phyloP scores from a whole-genome alignment of 2,113 vertebrate genomes.

The Monarcha castaneiventris region DNA sequence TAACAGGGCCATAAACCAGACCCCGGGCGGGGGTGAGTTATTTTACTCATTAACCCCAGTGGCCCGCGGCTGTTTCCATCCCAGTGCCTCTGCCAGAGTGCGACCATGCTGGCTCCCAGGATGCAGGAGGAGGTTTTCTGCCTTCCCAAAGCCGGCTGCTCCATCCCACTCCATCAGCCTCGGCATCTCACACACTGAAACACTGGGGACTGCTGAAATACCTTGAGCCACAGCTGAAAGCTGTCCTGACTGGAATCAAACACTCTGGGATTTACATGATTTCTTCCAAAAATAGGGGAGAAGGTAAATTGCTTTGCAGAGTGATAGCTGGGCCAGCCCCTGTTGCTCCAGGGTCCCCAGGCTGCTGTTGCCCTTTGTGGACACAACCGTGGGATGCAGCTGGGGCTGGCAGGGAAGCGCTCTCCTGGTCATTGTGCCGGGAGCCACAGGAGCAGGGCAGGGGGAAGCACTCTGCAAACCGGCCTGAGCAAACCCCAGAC shows the following conservation, averaged over 20 bases:
- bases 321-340: rapidly evolving
- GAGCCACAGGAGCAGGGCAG: neutral
- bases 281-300: neutral
- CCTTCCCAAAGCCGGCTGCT: neutral
- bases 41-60: neutral
- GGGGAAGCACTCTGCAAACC: neutral
- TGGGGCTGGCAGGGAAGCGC: rapidly evolving
- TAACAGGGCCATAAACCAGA: neutral
- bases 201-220: neutral
- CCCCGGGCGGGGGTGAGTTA: rapidly evolving
- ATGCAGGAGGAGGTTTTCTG: neutral
- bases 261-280: neutral
- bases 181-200: neutral
- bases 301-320: neutral
- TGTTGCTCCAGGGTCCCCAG: rapidly evolving
- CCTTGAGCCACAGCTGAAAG: neutral
- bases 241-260: neutral
- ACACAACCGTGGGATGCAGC: neutral
- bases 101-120: neutral
- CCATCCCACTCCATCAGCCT: rapidly evolving
- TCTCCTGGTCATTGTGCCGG: neutral
- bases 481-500: neutral
- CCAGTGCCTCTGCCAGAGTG: neutral
- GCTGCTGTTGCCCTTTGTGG: neutral
- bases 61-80: neutral